Evolutionary conservation across 2,113 vertebrate genomes (phyloP), one percentile per base, ranked within the genome.

Genomic region (Dendropsophus ebraccatus): DNA sequence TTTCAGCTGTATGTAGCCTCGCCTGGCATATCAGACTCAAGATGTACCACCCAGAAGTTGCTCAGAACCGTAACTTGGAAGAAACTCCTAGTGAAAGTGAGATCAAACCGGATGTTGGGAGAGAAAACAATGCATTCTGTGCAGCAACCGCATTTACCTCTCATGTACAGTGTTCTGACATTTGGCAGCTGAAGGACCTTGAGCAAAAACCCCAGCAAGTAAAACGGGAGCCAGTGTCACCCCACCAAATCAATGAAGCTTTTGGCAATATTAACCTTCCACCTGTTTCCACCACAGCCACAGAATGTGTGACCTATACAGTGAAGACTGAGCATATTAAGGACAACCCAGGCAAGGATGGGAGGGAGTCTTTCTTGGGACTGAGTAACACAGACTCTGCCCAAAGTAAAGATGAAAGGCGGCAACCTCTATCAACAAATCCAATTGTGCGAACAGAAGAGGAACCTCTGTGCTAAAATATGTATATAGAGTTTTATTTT

Each of bases 1-100:
- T 99, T 83, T 99, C 98, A 1, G 95, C 97, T 1, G 98, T 99
- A 79, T 97, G 96, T 93, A 99, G 98, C 92, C 94, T 99, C 92
- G 98, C 98, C 1, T 99, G 98, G 98, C 98, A 99, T 2, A 89
- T 99, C 84, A 95, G 98, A 37, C 94, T 99, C 74, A 94, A 92
- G 87, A 94, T 96, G 16, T 99, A 99, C 86, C 94, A 98, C 89
- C 91, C 94, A 81, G 87, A 95, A 90, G 88, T 93, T 65, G 88
- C 90, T 87, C 91, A 89, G 80, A 92, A 90, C 87, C 87, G 37
- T 86, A 83, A 90, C 89, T 87, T 90, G 17, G 94, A 95, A 88
- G 91, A 89, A 84, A 91, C 82, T 4, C 89, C 89, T 30, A 87
- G 90, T 81, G 86, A 90, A 89, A 93, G 90, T 35, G 30, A 92